Evolutionary conservation across 2,888 invertebrate species (phyloP).

Genomic region (Drosophila mulleri): DNA sequence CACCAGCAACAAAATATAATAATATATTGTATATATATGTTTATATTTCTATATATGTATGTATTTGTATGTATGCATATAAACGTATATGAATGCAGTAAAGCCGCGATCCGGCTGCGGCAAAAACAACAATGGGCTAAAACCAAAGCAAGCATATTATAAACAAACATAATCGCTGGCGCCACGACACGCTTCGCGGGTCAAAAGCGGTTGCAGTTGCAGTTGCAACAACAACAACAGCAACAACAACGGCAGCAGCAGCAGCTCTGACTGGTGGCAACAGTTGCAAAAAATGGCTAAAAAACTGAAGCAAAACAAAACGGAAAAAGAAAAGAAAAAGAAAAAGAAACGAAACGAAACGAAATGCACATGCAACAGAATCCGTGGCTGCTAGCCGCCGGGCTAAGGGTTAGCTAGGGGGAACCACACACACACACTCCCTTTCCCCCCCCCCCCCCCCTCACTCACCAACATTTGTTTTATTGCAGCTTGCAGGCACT

Average conservation of each 20-base stretch:
- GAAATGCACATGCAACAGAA: conserved; percentile 65
- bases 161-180: conserved; percentile 81
- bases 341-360: conserved; percentile 13
- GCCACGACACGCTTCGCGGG: conserved; percentile 79
- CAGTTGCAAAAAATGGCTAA: conserved; percentile 1
- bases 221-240: conserved; percentile 46
- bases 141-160: conserved; percentile 69
- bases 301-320: conserved; percentile 26
- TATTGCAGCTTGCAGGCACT: conserved; percentile 36
- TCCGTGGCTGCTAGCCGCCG: conserved; percentile 31
- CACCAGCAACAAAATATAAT: conserved; percentile 45
- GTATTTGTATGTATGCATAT: not conserved
- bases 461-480: not conserved
- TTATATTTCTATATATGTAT: conserved; percentile 4
- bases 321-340: conserved; percentile 12
- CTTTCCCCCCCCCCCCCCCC: not conserved
- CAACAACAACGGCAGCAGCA: conserved; percentile 6
- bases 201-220: conserved; percentile 81
- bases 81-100: conserved; percentile 46
- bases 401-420: conserved; percentile 19
- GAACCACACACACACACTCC: conserved; percentile 28
- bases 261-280: conserved; percentile 36
- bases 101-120: conserved; percentile 58
- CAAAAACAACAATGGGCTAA: conserved; percentile 45
- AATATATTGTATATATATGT: not conserved